Base-by-base conservation (phyloP, 2,113 vertebrate species). In the Guaruba guarouba region DNA sequence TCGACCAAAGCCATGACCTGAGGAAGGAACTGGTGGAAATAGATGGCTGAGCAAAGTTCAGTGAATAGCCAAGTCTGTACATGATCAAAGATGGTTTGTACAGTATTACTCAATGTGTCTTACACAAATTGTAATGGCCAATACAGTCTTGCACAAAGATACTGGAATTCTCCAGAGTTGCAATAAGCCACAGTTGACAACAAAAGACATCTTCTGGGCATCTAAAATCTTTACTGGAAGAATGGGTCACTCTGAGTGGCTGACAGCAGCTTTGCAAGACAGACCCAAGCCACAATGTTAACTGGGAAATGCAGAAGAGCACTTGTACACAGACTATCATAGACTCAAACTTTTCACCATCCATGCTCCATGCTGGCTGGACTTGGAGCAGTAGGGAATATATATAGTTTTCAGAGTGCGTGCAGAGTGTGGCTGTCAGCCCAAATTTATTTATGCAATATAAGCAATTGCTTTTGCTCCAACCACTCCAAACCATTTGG, bases 261-360 rank as follows among this genome's bases (percentile, higher is more conserved):
- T 48, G 52, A 44, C 20, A 79, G 27, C 9, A 78, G 23, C 25
- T 91, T 89, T 46, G 55, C 39, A 55, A 61, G 48, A 64, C 17
- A 71, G 3, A 55, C 23, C 8, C 24, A 69, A 33, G n/a, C 17
- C 67, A 54, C 1, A 1, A 2, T 2, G 16, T 6, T 43, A 70
- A 81, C 8, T 6, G 9, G 3, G n/a, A 63, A 52, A 78, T 16
- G 10, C 2, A 63, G 33, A 75, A 90, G 51, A 17, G 51, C n/a
- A 44, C 35, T 37, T 1, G 8, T 19, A 88, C 33, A 39, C 9
- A 79, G 31, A 25, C 16, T 57, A 31, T 23, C 11, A 4, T 18
- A 79, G 17, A 68, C 19, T 71, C 16, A 46, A 82, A 48, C 3
- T 75, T 70, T 83, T 55, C n/a, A 25, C 20, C 63, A 25, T 7